These are phyloP conservation scores for Girardia tigrina DNA, from an alignment of 2,888 invertebrate species.

Conservation along the genomic window DNA sequence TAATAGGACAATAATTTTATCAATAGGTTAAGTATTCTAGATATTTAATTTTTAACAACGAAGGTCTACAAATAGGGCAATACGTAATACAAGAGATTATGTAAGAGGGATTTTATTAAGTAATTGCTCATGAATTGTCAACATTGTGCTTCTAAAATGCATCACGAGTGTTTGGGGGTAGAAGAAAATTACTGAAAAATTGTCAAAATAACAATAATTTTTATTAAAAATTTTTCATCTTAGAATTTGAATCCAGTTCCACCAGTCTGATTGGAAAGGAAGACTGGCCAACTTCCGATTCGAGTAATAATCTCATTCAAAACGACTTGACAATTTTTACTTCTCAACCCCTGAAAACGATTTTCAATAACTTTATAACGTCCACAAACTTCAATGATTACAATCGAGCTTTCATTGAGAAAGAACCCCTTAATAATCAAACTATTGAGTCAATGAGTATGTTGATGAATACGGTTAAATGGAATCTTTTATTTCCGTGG, in stretches of 20 bases:
- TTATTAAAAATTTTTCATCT: not conserved
- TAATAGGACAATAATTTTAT: too few species aligned
- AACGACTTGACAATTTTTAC: not conserved
- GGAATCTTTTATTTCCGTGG: constrained; percentile 15
- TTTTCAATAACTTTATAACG: not conserved
- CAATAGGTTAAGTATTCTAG: too few species aligned
- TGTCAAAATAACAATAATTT: too few species aligned
- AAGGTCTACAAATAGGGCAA: too few species aligned
- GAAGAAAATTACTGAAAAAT: too few species aligned
- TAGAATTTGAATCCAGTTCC: not conserved
- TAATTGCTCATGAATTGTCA: too few species aligned
- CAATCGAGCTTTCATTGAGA: not conserved
- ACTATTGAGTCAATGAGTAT: not conserved
- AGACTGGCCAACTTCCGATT: not conserved
- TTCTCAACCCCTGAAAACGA: not conserved
- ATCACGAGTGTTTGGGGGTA: too few species aligned
- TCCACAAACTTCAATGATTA: not conserved
- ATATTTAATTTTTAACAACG: too few species aligned
- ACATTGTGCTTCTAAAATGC: too few species aligned
- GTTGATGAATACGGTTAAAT: constrained; percentile 9
- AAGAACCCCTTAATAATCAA: not conserved
- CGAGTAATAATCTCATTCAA: not conserved
- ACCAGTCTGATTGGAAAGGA: not conserved
- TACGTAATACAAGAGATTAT: too few species aligned
- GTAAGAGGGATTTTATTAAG: too few species aligned